Evolutionary conservation across 2,113 vertebrate species (phyloP).

Genomic region (Ciconia stormi): DNA sequence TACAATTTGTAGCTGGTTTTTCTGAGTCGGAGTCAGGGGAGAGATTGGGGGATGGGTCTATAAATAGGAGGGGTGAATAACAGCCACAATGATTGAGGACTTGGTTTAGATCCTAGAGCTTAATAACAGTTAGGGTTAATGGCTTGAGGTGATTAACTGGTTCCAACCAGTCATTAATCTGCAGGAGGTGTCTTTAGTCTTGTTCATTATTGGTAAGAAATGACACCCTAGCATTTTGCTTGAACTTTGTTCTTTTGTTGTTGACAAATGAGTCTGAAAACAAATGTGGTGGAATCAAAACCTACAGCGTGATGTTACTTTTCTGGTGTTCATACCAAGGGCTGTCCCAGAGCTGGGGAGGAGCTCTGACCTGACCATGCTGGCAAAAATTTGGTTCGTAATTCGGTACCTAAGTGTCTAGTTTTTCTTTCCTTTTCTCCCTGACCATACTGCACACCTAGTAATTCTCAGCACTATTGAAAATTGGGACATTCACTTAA

Average conservation of each 20-base stretch:
- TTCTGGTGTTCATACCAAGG: neutral
- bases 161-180: slow-evolving; percentile 40
- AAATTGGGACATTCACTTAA: neutral
- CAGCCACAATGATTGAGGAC: neutral
- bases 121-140: slow-evolving; percentile 38
- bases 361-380: neutral
- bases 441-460: neutral
- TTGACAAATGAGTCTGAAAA: slow-evolving; percentile 39
- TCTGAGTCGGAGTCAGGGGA: neutral
- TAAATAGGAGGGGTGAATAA: neutral
- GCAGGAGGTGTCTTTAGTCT: slow-evolving; percentile 9
- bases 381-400: neutral
- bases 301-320: neutral
- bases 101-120: slow-evolving; percentile 6
- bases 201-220: slow-evolving; percentile 31
- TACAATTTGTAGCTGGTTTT: neutral
- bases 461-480: neutral
- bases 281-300: slow-evolving; percentile 6
- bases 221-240: slow-evolving; percentile 4
- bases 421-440: neutral
- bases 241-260: slow-evolving; percentile 52
- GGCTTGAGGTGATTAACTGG: slow-evolving; percentile 47
- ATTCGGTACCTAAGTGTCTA: neutral
- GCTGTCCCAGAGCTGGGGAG: neutral
- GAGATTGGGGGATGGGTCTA: neutral